A percentile compares a stretch with the other conserved stretches of the same genome.
phyloP scores from a whole-genome alignment of 2,888 invertebrate genomes.

The Hemistola chrysoprasaria region DNA sequence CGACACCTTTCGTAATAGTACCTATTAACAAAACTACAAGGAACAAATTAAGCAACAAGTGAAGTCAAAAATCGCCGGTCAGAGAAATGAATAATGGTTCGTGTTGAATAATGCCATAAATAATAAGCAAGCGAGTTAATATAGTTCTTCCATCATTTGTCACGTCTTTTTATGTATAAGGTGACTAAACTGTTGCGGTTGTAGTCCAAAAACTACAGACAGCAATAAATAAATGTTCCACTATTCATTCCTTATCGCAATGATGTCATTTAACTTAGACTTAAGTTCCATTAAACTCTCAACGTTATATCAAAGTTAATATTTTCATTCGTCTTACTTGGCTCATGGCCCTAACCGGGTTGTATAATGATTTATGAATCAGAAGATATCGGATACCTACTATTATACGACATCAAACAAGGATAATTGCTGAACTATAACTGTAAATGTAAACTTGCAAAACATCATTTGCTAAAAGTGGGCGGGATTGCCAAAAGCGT shows the following conservation, averaged over 20 bases:
- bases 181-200: slow-evolving; percentile 12
- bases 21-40: too few species aligned
- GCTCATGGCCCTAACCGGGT: slow-evolving; percentile 16
- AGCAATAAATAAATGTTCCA: slow-evolving; percentile 7
- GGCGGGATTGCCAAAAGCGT: slow-evolving; percentile 45
- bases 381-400: slow-evolving; percentile 26
- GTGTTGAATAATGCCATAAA: slow-evolving; percentile 33
- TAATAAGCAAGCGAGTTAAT: slow-evolving; percentile 17
- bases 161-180: slow-evolving; percentile 10
- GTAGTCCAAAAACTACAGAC: slow-evolving; percentile 1
- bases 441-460: slow-evolving; percentile 32
- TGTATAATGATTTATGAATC: slow-evolving; percentile 27
- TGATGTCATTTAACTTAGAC: slow-evolving; percentile 8
- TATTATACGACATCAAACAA: slow-evolving; percentile 28
- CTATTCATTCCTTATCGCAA: slow-evolving; percentile 1
- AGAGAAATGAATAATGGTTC: slow-evolving; percentile 41
- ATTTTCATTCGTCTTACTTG: slow-evolving; percentile 19
- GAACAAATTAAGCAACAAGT: too few species aligned
- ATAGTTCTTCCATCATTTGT: slow-evolving; percentile 17
- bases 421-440: slow-evolving; percentile 32
- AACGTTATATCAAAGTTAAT: slow-evolving; percentile 13
- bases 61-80: too few species aligned
- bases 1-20: too few species aligned
- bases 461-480: slow-evolving; percentile 32
- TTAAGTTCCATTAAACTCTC: too few species aligned